These are phyloP conservation scores for Podarcis lilfordi DNA, from an alignment of 2,797 vertebrate genomes.

Conservation along the genomic window DNA sequence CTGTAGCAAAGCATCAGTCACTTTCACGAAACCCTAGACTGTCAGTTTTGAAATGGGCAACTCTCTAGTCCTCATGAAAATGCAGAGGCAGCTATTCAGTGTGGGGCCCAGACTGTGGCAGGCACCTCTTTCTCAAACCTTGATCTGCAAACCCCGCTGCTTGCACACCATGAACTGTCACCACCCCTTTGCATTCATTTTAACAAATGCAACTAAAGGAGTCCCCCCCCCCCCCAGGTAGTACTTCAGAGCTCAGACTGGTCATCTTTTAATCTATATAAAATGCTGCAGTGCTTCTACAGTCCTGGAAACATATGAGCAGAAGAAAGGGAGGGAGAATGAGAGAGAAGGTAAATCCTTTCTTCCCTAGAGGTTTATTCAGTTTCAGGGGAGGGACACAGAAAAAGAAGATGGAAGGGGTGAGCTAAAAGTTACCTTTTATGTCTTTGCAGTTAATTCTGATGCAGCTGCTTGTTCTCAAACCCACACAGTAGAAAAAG, in stretches of 20 bases:
- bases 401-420: background rate
- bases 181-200: background rate
- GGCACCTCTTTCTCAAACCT: background rate
- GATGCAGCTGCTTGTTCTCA: background rate
- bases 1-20: background rate
- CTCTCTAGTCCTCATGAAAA: conserved; percentile 2
- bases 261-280: background rate
- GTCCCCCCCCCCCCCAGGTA: too few species aligned
- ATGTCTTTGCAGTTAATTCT: background rate
- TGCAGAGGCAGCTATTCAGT: background rate
- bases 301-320: background rate
- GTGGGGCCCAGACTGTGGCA: fast-evolving
- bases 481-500: background rate
- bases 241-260: background rate
- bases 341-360: background rate
- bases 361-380: background rate
- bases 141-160: background rate
- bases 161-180: background rate
- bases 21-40: background rate
- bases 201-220: background rate
- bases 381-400: background rate
- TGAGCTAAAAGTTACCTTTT: conserved; percentile 14
- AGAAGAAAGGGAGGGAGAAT: too few species aligned
- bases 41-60: background rate
- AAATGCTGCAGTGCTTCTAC: background rate